Evolutionary conservation across 2,113 vertebrate species (phyloP), one percentile per base, ranked within the genome.

Genomic region (Spea bombifrons): DNA sequence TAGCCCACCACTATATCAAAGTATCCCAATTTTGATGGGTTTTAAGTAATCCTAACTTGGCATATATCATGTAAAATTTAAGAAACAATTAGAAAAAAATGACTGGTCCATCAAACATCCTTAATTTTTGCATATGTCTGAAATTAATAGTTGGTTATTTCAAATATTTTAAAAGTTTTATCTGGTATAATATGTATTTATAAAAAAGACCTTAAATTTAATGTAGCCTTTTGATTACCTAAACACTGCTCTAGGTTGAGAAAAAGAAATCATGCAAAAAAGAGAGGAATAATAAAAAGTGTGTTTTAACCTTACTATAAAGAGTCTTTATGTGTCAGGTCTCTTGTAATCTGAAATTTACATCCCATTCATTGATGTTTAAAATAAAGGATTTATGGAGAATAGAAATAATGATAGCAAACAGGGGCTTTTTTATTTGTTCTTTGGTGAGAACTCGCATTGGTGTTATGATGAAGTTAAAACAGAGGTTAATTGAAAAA

Each of bases 401-500:
- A 86, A 87, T 89, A 87, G 85, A 89, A 89, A 90, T 88, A 89
- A 86, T 84, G 86, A 81, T 75, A 85, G 80, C 66, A 85, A 89
- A 83, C 0, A 1, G 55, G 76, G 48, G 87, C 82, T 10, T 45
- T 90, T 92, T 92, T 90, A 85, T 93, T 94, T 94, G 89, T 93
- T 94, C 87, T 92, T 90, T 85, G 81, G 88, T 92, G 90, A 89
- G 91, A 96, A 95, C 93, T 93, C 88, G 87, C 79, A 82, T 73
- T 84, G 73, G 85, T 87, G 91, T 93, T 92, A 90, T 85, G 85
- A 93, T 87, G 90, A 92, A 94, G 92, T 93, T 93, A 94, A 96
- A 96, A 94, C 71, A 86, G 92, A 96, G 93, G 93, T 97, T 98
- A 98, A 98, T 95, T 96, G 94, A 96, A 97, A 98, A 96, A 93